phyloP scores from a whole-genome alignment of 2,797 vertebrate species.

The Mus spretus region DNA sequence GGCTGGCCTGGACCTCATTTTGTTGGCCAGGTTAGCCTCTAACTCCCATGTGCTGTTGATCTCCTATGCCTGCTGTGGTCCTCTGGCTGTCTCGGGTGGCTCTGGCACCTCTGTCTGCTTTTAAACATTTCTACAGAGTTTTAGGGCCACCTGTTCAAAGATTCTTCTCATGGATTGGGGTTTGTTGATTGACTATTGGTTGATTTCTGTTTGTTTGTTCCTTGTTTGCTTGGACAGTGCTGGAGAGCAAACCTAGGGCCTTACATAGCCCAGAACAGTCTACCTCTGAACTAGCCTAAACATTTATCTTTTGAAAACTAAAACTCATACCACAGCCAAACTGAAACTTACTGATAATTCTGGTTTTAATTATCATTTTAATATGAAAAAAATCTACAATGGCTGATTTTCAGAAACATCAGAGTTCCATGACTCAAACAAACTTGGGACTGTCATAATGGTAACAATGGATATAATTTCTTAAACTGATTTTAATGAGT shows the following conservation, averaged over 20 bases:
- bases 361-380: constrained; percentile 47
- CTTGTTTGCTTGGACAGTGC: not conserved
- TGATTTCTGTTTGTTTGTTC: not conserved
- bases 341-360: not conserved
- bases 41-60: no score
- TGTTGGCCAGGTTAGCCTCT: not conserved
- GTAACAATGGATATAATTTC: constrained; percentile 22
- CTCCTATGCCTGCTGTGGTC: not conserved
- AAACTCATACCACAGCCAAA: not conserved
- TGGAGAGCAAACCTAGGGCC: not conserved
- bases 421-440: constrained; percentile 7
- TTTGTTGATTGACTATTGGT: not conserved
- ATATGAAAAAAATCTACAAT: constrained; percentile 19
- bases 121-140: constrained; percentile 9
- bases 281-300: not conserved
- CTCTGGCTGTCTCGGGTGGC: not conserved
- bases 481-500: constrained; percentile 42
- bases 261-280: not conserved
- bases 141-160: not conserved
- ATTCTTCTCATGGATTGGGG: not conserved
- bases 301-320: constrained; percentile 43
- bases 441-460: not conserved
- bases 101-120: not conserved
- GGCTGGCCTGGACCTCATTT: not conserved
- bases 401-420: constrained; percentile 55